Evolutionary conservation across 2,797 vertebrate species (phyloP), one percentile per base, ranked within the genome.

Genomic region (Holocentrus rufus): DNA sequence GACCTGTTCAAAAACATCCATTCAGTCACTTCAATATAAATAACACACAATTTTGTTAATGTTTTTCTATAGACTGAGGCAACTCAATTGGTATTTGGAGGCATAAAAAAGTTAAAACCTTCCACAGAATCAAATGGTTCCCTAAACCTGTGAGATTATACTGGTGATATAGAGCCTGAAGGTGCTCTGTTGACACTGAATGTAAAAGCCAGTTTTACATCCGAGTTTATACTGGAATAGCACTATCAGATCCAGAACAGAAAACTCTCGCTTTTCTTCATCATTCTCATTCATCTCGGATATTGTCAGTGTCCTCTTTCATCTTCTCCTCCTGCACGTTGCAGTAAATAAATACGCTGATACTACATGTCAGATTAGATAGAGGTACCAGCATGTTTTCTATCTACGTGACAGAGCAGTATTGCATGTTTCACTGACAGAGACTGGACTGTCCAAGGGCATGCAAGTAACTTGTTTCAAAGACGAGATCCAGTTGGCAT

Each of bases 1-100:
- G 67, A 89, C 83, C 82, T 85, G 73, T 52, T 62, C 63, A 61
- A 66, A 82, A 31, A 86, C 73, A 71, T 77, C 66, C 70, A 71
- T 75, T 62, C 3, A 78, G 69, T 78, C 76, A 72, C 61, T 84
- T 85, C n/a, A 63, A 44, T 49, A 49, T 66, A 46, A 34, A 20
- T 23, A 57, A 34, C 31, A 18, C 54, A 13, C 54, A 9, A 17
- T 56, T 31, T 18, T 8, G 18, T 18, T 58, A 31, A 58, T 20
- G 31, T 36, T 36, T 10, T 58, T 58, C 15, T 7, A 18, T 31
- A 31, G 27, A 27, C 17, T 36, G 31, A 34, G 31, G 8, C 30
- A 31, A 18, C 17, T 9, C 25, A 34, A 20, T 34, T 20, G n/a
- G 31, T 58, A 49, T 49, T n/a, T 20, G n/a, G 7, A 5, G 6